Conservation (phyloP, 2,113 vertebrate species). For the Stigmatopora argus region DNA sequence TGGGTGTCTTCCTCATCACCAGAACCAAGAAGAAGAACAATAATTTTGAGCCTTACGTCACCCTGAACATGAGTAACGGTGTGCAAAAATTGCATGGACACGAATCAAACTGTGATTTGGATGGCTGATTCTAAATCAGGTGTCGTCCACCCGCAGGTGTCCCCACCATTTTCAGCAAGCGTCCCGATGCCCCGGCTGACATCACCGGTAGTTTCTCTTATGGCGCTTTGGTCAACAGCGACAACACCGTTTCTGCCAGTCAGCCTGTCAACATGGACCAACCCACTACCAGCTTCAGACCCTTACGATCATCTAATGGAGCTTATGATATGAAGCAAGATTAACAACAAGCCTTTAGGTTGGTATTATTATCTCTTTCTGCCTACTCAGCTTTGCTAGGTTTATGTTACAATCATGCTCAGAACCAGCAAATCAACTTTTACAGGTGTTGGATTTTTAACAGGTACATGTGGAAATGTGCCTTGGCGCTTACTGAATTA, state of each 20-base stretch:
- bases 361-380: neutral
- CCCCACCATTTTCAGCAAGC: slow-evolving; percentile 86
- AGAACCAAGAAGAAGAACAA: slow-evolving; percentile 80
- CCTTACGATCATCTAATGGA: slow-evolving; percentile 52
- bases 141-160: slow-evolving; percentile 70
- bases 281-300: slow-evolving; percentile 41
- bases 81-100: slow-evolving; percentile 33
- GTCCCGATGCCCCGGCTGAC: slow-evolving; percentile 80
- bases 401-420: slow-evolving; percentile 9
- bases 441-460: neutral
- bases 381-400: neutral
- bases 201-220: slow-evolving; percentile 89
- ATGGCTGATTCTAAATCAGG: neutral
- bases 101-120: neutral
- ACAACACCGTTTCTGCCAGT: slow-evolving; percentile 72
- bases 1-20: slow-evolving; percentile 89
- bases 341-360: slow-evolving; percentile 25
- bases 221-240: slow-evolving; percentile 85
- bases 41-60: slow-evolving; percentile 90
- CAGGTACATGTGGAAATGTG: neutral
- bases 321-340: slow-evolving; percentile 75
- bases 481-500: slow-evolving; percentile 24
- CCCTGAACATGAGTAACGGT: slow-evolving; percentile 92
- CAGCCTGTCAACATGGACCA: slow-evolving; percentile 74
- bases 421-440: slow-evolving; percentile 6